These are phyloP conservation scores for Gulo gulo DNA, from an alignment of 2,113 vertebrate genomes.

Conservation along the genomic window DNA sequence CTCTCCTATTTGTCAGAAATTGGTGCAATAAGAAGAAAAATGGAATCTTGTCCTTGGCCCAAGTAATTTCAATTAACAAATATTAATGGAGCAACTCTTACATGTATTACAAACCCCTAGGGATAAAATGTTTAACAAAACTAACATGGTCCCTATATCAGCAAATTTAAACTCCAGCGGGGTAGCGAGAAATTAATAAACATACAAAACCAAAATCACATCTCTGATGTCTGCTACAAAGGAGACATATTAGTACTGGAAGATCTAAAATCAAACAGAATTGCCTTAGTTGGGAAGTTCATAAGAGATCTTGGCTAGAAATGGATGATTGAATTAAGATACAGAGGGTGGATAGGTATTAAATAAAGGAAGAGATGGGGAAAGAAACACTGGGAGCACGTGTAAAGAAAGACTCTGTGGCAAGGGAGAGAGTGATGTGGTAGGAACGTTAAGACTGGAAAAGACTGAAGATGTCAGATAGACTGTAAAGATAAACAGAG, in stretches of 20 bases:
- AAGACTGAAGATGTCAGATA: not conserved
- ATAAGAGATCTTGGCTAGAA: not conserved
- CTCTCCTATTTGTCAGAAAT: not conserved
- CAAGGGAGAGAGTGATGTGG: not conserved
- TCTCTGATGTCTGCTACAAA: not conserved
- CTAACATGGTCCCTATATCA: not conserved
- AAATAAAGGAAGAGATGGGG: not conserved
- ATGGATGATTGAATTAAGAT: not conserved
- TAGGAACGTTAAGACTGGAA: not conserved
- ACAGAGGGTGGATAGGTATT: not conserved
- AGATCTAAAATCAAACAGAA: not conserved
- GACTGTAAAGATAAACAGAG: not conserved
- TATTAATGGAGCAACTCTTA: not conserved
- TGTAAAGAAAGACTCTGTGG: not conserved
- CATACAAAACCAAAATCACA: not conserved
- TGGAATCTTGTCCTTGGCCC: not conserved
- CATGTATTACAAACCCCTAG: not conserved
- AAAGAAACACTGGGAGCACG: not conserved
- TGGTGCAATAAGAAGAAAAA: not conserved
- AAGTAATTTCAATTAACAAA: not conserved
- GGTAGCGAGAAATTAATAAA: not conserved
- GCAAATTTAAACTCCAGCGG: not conserved
- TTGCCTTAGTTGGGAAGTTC: not conserved
- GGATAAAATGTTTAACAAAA: conserved; percentile 16
- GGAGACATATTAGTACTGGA: not conserved